Base-by-base conservation (phyloP, 2,113 vertebrate species). In the Solenodon paradoxus region DNA sequence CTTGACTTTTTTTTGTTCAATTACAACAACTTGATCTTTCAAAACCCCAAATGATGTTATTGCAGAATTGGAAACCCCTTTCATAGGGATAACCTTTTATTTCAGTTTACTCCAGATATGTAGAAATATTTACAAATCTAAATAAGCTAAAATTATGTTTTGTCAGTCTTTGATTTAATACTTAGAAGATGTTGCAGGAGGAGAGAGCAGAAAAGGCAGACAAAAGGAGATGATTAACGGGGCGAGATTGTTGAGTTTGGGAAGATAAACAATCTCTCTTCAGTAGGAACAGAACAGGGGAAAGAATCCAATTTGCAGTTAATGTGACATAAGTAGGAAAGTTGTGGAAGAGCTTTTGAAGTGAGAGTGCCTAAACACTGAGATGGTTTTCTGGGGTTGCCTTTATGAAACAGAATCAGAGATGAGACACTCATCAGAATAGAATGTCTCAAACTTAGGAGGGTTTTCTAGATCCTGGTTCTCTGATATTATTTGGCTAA, bases 1-100 rank as follows among this genome's bases (percentile, higher is more conserved):
- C 35, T 45, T 90, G 11, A 59, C 20, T 74, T 92, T 90, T 92
- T 90, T 97, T 35, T 83, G 7, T 89, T 96, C 51, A 61, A 92
- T 90, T 89, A 90, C 42, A 78, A 38, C 71, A 89, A 68, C 20
- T 90, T 95, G 68, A n/a, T 84, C 63, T 96, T 94, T 96, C 16
- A 94, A 94, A 96, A 85, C 35, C 42, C 92, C 64, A 92, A n/a
- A 63, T 24, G 28, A n/a, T 45, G 19, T 87, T 83, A 57, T 24
- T 94, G 26, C 19, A 92, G 53, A 94, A 59, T 85, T 40, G 91
- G 69, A 96, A 95, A 49, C 22, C 45, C 17, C 26, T 69, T 80
- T 92, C 63, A 69, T 4, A 40, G 53, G 16, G 22, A 74, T 55
- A 71, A n/a, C 5, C n/a, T 85, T 69, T 82, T 82, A 59, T 42